Percentiles rank a stretch among this genome's conserved stretches.
phyloP scores from a whole-genome alignment of 2,888 invertebrate genomes.

The Meloe dianella region DNA sequence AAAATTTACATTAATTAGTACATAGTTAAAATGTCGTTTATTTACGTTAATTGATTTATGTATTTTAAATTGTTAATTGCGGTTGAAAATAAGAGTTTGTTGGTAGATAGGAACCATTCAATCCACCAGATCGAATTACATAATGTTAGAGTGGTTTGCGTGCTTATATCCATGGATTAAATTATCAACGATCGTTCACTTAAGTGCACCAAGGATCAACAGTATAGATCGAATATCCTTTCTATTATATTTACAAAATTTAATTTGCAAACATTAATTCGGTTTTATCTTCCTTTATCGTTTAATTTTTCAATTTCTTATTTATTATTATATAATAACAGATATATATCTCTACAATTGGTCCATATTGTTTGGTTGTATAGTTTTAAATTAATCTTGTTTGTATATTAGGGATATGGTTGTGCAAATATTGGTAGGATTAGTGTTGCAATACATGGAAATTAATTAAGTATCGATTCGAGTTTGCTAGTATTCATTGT shows the following conservation, averaged over 20 bases:
- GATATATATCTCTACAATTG: not conserved
- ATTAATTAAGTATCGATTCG: slow-evolving; percentile 10
- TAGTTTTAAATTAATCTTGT: not conserved
- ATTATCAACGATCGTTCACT: not conserved
- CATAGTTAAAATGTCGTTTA: not conserved
- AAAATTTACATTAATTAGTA: no score
- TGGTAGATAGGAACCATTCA: not conserved
- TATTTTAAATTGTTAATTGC: not conserved
- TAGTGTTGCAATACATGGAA: slow-evolving; percentile 8
- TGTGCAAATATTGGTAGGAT: slow-evolving; percentile 1
- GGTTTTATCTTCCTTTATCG: not conserved
- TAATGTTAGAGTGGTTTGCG: not conserved
- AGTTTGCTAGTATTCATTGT: not conserved
- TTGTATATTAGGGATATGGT: not conserved
- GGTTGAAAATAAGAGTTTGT: not conserved
- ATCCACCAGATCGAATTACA: not conserved
- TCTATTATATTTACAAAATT: not conserved
- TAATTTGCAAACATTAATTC: no score
- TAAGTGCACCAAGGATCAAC: not conserved
- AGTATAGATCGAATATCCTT: not conserved
- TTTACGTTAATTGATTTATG: not conserved
- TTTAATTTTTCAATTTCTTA: not conserved
- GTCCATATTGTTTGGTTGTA: not conserved
- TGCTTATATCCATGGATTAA: not conserved
- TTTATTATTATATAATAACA: not conserved